Evolutionary conservation across 2,888 invertebrate species (phyloP), one percentile per base, ranked within the genome.

Genomic region (Standfussiana lucernea): DNA sequence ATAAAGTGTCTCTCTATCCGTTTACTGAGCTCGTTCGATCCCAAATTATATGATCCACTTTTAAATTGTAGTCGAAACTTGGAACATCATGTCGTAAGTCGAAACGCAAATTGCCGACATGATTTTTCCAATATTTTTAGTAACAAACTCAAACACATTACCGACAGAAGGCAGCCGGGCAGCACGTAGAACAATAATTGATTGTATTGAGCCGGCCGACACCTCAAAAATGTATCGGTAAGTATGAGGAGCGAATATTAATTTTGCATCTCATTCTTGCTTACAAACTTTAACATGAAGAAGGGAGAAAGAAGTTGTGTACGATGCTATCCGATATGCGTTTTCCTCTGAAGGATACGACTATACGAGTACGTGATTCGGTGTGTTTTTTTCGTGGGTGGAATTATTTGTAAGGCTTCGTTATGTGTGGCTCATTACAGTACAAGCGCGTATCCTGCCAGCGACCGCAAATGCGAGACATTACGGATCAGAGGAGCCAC

Each of bases 361-460:
- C 94, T 95, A 95, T 95, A 94, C 93, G 89, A 92, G 95, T 95
- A 96, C 96, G 96, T 96, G 96, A 96, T 96, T 96, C 96, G 93
- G 95, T 95, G 91, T 93, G 94, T 94, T 96, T 96, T 96, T 96
- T 96, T 95, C 94, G 94, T 95, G 93, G 95, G 94, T 95, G 91
- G 95, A 95, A 95, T 96, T 96, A 96, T 96, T 96, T 96, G 96
- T 96, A 96, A 93, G 96, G 96, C 94, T 96, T 96, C 96, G 93
- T 95, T 96, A 96, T 96, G 95, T 95, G 96, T 95, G 94, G 96
- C 96, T 96, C 96, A 96, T 96, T 96, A 96, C 94, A 91, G 93
- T 94, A 96, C 96, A 95, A 94, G 96, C 93, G 91, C 92, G 96
- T 95, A 96, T 96, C 96, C 96, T 96, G 95, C 94, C 93, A 89